These are phyloP conservation scores for Altica lythri DNA, from an alignment of 2,888 invertebrate genomes.

Conservation along the genomic window DNA sequence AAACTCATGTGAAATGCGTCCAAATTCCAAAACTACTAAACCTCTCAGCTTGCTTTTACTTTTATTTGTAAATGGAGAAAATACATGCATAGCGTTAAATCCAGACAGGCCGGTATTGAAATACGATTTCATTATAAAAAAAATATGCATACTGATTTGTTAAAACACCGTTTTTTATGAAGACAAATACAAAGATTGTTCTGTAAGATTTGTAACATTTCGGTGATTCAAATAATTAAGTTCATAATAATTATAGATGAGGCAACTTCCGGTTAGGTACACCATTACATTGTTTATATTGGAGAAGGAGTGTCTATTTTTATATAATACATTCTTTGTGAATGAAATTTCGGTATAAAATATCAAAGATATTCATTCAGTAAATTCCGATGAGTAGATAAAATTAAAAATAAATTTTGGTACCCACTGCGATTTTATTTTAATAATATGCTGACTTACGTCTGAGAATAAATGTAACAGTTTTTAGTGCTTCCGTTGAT, in stretches of 20 bases:
- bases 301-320: constrained; percentile 8
- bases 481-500: too few species aligned
- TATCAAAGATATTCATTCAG: constrained; percentile 1
- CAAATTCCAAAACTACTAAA: constrained; percentile 32
- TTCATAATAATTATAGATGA: constrained; percentile 43
- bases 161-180: too few species aligned
- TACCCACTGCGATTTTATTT: background rate
- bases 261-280: constrained; percentile 38
- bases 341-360: constrained; percentile 5
- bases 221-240: constrained; percentile 19
- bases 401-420: background rate
- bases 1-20: constrained; percentile 26
- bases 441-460: background rate
- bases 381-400: background rate
- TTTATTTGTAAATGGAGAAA: constrained; percentile 23
- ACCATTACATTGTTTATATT: constrained; percentile 9
- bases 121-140: too few species aligned
- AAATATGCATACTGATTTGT: too few species aligned
- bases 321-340: constrained; percentile 5
- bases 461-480: too few species aligned
- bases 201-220: too few species aligned
- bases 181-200: too few species aligned
- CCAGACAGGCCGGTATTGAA: too few species aligned
- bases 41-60: constrained; percentile 11
- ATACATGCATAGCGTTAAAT: too few species aligned